Percentiles rank a stretch among this genome's conserved stretches.
Evolutionary conservation across 1,140 invertebrate species (phyloP).

Genomic region (Galendromus occidentalis): DNA sequence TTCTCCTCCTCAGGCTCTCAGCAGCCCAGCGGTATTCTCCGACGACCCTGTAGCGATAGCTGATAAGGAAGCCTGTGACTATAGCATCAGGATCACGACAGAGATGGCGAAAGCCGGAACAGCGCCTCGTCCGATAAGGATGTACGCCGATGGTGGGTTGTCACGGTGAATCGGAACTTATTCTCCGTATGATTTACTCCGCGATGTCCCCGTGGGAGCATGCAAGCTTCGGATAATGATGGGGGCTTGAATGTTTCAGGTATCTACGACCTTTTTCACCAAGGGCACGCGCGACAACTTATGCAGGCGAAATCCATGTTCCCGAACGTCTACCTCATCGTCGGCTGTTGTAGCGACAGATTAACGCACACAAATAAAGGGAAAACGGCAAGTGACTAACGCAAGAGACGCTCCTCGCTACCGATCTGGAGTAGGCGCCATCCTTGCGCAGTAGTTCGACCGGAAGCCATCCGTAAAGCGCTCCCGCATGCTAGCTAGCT

Average conservation of each 20-base stretch:
- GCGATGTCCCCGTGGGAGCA: too few relatives aligned
- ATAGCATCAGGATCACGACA: slow-evolving; percentile 55
- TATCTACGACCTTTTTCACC: slow-evolving; percentile 92
- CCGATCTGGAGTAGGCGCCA: too few relatives aligned
- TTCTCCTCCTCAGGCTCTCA: slow-evolving; percentile 46
- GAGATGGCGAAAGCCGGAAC: slow-evolving; percentile 56
- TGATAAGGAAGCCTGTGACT: slow-evolving; percentile 60
- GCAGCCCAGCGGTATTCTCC: slow-evolving; percentile 63
- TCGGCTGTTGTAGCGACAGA: slow-evolving; percentile 73
- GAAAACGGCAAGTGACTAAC: slow-evolving; percentile 55
- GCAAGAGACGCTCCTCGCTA: too few relatives aligned
- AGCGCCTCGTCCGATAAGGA: slow-evolving; percentile 54
- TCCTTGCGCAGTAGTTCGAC: too few relatives aligned
- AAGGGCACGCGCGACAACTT: slow-evolving; percentile 89
- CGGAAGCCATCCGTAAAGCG: too few relatives aligned
- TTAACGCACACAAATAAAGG: slow-evolving; percentile 81
- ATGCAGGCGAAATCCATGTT: slow-evolving; percentile 96
- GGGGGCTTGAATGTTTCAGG: too few relatives aligned
- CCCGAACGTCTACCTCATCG: slow-evolving; percentile 92
- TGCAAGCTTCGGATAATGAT: too few relatives aligned
- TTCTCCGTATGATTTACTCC: too few relatives aligned
- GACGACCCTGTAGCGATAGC: slow-evolving; percentile 56
- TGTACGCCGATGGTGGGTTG: slow-evolving; percentile 77
- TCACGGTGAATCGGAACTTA: too few relatives aligned
- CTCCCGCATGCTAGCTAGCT: too few relatives aligned